These are phyloP conservation scores for Cheracebus regulus DNA, from an alignment of 2,797 vertebrate genomes.

Conservation along the genomic window DNA sequence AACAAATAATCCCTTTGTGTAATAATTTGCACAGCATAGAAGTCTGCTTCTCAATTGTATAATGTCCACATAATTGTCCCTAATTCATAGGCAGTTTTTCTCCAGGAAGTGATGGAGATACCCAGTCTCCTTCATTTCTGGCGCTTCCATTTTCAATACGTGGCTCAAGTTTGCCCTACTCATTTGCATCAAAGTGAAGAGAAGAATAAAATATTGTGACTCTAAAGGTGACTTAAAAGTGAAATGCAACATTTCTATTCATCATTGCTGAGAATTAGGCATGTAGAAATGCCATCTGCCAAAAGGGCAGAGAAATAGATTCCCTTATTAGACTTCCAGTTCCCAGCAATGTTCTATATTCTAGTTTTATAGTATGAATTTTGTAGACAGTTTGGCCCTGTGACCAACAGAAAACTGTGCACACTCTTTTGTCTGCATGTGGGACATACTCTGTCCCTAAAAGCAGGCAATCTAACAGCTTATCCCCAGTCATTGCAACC, in stretches of 20 bases:
- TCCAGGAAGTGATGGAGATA: neutral
- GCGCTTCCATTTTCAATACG: neutral
- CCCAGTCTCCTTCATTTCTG: neutral
- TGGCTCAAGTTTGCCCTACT: neutral
- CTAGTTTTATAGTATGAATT: neutral
- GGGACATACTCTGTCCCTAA: neutral
- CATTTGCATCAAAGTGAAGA: neutral
- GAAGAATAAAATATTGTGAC: neutral
- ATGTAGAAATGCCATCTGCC: neutral
- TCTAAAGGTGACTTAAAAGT: neutral
- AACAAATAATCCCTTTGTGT: neutral
- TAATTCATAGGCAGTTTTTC: neutral
- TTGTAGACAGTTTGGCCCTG: neutral
- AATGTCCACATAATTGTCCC: neutral
- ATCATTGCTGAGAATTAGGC: neutral
- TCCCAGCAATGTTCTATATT: neutral
- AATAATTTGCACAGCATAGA: neutral
- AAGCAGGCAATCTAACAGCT: neutral
- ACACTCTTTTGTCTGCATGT: neutral
- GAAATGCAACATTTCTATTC: neutral
- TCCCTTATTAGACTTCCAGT: neutral
- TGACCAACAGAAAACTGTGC: neutral
- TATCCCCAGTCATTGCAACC: neutral
- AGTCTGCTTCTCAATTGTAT: neutral
- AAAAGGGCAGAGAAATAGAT: neutral